Evolutionary conservation across 2,113 vertebrate species (phyloP).

Genomic region (Oryzias woworae): DNA sequence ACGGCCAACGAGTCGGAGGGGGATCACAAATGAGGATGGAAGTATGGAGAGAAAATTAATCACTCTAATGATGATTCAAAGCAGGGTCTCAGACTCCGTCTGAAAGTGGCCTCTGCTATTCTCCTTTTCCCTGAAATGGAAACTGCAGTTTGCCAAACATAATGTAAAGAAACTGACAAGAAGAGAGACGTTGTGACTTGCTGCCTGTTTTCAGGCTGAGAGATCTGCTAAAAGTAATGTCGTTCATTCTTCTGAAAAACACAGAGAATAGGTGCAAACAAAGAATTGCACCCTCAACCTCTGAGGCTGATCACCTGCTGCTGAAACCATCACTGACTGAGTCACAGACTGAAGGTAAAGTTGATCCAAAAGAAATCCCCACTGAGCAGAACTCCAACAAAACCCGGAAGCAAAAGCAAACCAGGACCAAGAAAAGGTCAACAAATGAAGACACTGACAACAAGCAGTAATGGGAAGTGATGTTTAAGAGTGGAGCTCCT

Average conservation of each 20-base stretch:
- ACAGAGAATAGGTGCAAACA: no score
- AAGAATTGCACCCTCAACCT: constrained; percentile 1
- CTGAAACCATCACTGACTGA: neutral
- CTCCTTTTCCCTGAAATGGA: constrained; percentile 22
- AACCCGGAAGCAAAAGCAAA: no score
- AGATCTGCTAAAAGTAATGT: no score
- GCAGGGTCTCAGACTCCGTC: constrained; percentile 21
- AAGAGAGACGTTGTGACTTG: constrained; percentile 12
- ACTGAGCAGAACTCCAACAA: no score
- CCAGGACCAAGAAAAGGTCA: no score
- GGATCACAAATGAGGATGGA: constrained; percentile 52
- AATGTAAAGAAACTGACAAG: neutral
- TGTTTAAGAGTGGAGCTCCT: no score
- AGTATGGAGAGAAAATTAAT: constrained; percentile 57
- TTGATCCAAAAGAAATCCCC: no score
- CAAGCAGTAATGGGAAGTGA: no score
- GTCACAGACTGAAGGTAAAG: no score
- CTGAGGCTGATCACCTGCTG: neutral
- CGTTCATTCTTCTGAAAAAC: no score
- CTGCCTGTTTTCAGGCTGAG: no score
- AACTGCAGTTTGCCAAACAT: constrained; percentile 8
- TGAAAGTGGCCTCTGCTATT: constrained; percentile 17
- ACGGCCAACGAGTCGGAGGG: constrained; percentile 42
- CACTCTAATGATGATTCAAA: constrained; percentile 68
- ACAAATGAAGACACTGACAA: no score